Evolutionary conservation across 2,113 vertebrate genomes (phyloP), one percentile per base, ranked within the genome.

Genomic region (Xerus inauris): DNA sequence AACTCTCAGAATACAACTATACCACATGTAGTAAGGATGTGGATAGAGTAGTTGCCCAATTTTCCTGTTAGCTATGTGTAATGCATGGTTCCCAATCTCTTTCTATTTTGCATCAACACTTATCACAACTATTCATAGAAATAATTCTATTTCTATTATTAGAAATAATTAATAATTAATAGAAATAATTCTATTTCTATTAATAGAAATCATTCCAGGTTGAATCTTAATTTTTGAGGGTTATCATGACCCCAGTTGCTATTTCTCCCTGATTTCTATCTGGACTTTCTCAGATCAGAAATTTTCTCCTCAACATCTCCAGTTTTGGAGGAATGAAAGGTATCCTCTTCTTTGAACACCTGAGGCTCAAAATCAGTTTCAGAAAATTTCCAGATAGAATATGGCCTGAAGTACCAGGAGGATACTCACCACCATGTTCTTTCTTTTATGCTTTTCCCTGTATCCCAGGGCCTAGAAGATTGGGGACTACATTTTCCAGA

Each of bases 181-280:
- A 93, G 30, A 16, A 71, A 79, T 45, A 4, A 85, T 65, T 47
- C 22, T 86, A 77, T 45, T 30, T 20, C 71, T 92, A 42, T 24
- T 67, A 42, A 67, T 2, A 67, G 12, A 77, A 86, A 47, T 30
- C 30, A 88, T 59, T 81, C 49, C 35, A 47, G 35, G 4, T 28
- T 47, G 35, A 69, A 47, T 92, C 49, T 81, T 80, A 35, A 85
- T 42, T 72, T 72, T 82, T 77, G 57, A 64, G 24, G 20, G 22
- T n/a, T 75, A 71, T 83, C 16, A 35, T 40, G 3, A 13, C 20
- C 17, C 83, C 14, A 54, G 32, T 75, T 96, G 19, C 72, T 65
- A 62, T 84, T 91, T 89, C 45, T 89, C 45, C 64, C 42, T 95
- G 40, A 96, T 80, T 72, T 80, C 75, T 80, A 45, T 51, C 8